These are phyloP conservation scores for Plotosus lineatus DNA, from an alignment of 2,113 vertebrate genomes.

Conservation along the genomic window DNA sequence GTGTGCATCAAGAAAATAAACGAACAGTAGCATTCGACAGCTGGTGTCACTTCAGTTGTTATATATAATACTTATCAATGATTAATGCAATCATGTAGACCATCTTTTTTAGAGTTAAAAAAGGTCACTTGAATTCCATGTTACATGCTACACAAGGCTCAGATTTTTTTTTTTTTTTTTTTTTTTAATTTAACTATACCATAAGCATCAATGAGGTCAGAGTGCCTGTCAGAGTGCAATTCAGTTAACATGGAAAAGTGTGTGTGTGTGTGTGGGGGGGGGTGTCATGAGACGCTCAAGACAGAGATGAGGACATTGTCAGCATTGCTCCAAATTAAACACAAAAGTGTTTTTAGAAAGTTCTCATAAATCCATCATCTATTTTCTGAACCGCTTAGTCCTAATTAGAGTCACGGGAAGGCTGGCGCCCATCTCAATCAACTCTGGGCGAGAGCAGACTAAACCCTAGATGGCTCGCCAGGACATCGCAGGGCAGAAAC, in stretches of 20 bases:
- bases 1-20: neutral
- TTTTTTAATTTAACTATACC: slow-evolving; percentile 4
- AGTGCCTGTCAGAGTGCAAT: neutral
- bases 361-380: no score
- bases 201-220: slow-evolving; percentile 11
- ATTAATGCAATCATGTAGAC: slow-evolving; percentile 13
- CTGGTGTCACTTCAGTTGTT: slow-evolving; percentile 4
- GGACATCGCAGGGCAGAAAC: no score
- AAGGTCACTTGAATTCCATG: no score
- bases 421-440: no score
- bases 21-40: neutral
- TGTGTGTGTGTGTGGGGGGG: no score
- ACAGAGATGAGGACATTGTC: slow-evolving; percentile 5
- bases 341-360: neutral
- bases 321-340: neutral
- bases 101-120: neutral
- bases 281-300: neutral
- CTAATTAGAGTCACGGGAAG: no score
- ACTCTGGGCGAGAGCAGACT: no score
- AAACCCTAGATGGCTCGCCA: no score
- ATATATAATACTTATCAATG: neutral
- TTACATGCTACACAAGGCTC: neutral
- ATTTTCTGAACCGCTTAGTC: no score
- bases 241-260: slow-evolving; percentile 15
- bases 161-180: neutral